Percentiles rank a stretch among this genome's conserved stretches.
phyloP scores from a whole-genome alignment of 37 sponge, comb jelly and placozoan genomes.

The Chondrosia reniformis region DNA sequence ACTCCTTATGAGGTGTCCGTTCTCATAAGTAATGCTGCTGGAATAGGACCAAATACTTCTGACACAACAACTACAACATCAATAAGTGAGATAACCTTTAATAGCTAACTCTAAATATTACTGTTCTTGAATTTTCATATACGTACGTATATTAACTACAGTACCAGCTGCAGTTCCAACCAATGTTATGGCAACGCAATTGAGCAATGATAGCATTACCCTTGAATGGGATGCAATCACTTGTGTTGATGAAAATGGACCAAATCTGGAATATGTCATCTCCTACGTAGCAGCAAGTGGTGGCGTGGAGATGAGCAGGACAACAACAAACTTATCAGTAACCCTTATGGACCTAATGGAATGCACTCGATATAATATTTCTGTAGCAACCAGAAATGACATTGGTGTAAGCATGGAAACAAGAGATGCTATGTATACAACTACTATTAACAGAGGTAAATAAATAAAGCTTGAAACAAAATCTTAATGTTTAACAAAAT shows the following conservation, averaged over 20 bases:
- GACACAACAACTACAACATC: not conserved
- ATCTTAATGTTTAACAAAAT: too few species aligned
- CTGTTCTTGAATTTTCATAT: too few species aligned
- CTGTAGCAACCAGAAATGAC: not conserved
- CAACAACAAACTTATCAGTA: too few species aligned
- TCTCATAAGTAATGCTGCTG: constrained; percentile 2
- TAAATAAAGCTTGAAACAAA: too few species aligned
- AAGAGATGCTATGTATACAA: too few species aligned
- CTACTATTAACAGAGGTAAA: too few species aligned
- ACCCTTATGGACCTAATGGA: not conserved
- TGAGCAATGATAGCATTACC: not conserved
- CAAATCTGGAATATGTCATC: not conserved
- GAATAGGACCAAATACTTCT: not conserved
- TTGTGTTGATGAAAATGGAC: not conserved
- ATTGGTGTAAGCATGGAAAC: too few species aligned
- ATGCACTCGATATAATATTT: not conserved
- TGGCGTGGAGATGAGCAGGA: too few species aligned
- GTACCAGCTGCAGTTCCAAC: not conserved
- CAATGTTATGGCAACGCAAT: not conserved
- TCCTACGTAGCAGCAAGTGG: too few species aligned
- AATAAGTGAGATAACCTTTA: constrained; percentile 7
- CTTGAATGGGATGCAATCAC: constrained; percentile 1
- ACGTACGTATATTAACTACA: not conserved
- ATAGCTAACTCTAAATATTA: too few species aligned
- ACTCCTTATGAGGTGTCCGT: not conserved